phyloP scores from a whole-genome alignment of 2,113 vertebrate genomes.

The Urocynchramus pylzowi region DNA sequence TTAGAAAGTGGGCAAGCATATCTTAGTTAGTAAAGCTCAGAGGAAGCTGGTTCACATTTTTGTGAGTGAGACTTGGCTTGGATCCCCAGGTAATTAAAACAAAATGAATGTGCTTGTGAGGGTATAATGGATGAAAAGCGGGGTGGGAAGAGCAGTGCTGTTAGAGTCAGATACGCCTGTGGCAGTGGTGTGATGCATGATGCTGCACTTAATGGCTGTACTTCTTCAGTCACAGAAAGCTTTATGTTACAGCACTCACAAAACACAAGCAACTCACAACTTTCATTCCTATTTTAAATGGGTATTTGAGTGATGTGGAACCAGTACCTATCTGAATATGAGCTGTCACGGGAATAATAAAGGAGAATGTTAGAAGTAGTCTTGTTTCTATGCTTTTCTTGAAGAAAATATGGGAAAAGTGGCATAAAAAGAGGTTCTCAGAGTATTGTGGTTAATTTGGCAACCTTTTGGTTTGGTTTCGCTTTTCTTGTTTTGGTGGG shows the following conservation, averaged over 20 bases:
- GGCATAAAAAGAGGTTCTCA: neutral
- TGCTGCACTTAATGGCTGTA: neutral
- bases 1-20: neutral
- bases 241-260: neutral
- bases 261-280: neutral
- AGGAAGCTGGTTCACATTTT: neutral
- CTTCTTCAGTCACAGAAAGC: neutral
- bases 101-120: neutral
- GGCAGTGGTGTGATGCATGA: neutral
- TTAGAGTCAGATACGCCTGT: neutral
- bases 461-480: neutral
- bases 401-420: neutral
- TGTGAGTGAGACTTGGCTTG: neutral
- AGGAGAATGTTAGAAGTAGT: neutral
- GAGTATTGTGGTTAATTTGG: neutral
- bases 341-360: neutral
- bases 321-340: neutral
- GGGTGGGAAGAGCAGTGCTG: neutral
- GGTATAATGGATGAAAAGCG: neutral
- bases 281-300: neutral
- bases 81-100: neutral
- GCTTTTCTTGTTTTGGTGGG: neutral
- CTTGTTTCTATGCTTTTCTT: neutral
- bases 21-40: neutral
- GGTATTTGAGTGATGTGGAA: neutral